Evolutionary conservation across 2,797 vertebrate species (phyloP).

Genomic region (Manis javanica): DNA sequence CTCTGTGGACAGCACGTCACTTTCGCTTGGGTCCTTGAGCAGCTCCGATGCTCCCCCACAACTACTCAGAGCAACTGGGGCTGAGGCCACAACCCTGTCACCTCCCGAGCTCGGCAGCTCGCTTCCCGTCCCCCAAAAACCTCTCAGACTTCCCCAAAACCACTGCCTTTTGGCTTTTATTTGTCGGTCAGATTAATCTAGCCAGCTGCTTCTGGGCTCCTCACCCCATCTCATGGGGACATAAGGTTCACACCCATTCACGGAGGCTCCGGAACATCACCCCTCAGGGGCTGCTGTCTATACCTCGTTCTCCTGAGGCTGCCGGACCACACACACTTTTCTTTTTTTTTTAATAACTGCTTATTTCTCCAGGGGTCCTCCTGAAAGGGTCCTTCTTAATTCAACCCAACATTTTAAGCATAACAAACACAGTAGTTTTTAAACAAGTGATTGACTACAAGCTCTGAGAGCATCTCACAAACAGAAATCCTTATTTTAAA

Average conservation of each 20-base stretch:
- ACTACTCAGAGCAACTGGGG: neutral
- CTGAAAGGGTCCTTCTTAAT: neutral
- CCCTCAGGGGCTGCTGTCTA: neutral
- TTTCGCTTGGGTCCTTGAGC: too few relatives aligned
- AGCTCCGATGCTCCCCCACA: fast-evolving
- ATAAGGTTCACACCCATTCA: neutral
- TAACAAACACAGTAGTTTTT: neutral
- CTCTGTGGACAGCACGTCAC: neutral
- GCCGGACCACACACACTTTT: neutral
- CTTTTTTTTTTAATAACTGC: neutral
- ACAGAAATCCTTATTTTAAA: neutral
- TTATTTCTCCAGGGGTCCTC: neutral
- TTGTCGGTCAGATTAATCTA: neutral
- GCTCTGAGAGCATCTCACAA: neutral
- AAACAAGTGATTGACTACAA: neutral
- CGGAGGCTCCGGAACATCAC: neutral
- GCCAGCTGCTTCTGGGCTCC: neutral
- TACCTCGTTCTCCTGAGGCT: fast-evolving
- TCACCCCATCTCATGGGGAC: neutral
- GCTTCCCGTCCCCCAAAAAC: too few relatives aligned
- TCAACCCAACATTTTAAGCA: neutral
- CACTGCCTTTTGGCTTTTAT: neutral
- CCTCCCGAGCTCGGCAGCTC: neutral
- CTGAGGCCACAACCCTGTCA: fast-evolving
- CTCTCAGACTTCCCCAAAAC: neutral